Conservation (phyloP, 2,888 invertebrate genomes). For the Branchellion lobata region DNA sequence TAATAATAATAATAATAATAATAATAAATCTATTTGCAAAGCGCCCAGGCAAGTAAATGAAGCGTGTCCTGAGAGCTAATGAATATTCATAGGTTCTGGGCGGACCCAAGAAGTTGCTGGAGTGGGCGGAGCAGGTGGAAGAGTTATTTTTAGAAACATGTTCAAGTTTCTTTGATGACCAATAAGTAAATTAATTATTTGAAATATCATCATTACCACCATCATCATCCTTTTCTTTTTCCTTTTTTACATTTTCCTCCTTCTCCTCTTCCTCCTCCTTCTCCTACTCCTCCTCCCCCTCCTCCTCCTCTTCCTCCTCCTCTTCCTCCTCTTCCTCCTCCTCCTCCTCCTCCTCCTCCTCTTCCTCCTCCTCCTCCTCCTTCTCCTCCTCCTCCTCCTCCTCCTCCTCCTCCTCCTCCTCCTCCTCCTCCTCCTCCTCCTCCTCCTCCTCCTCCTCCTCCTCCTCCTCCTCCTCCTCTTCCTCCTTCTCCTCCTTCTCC, state of each 20-base stretch:
- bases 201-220: not conserved
- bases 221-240: not conserved
- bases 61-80: no score
- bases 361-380: slow-evolving; percentile 2
- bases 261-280: not conserved
- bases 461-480: not conserved
- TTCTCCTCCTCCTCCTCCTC: slow-evolving; percentile 16
- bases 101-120: slow-evolving; percentile 58
- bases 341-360: not conserved
- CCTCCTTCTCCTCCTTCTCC: not conserved
- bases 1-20: no score
- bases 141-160: no score
- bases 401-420: slow-evolving; percentile 12
- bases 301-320: not conserved
- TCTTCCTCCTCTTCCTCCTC: not conserved
- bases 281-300: not conserved
- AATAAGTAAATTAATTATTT: no score
- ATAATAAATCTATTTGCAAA: no score
- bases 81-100: no score
- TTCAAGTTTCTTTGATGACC: no score
- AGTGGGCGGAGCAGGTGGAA: slow-evolving; percentile 59
- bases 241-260: no score
- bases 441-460: not conserved
- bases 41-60: no score
- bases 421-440: not conserved